phyloP scores from a whole-genome alignment of 2,888 invertebrate genomes.

The Sphinx pinastri region DNA sequence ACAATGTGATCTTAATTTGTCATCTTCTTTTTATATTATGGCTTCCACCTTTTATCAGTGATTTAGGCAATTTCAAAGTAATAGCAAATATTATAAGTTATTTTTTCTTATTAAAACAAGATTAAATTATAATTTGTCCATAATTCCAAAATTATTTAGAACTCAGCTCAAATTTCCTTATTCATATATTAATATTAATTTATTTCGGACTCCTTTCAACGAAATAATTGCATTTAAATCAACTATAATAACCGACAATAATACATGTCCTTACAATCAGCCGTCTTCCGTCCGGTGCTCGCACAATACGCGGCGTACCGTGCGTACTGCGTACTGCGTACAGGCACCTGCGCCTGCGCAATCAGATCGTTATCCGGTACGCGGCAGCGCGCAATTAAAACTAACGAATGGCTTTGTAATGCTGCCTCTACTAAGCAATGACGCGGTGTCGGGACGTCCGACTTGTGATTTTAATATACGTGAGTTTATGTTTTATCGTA shows the following conservation, averaged over 20 bases:
- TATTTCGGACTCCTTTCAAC: slow-evolving; percentile 4
- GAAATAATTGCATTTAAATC: background rate
- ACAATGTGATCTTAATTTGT: too few relatives aligned
- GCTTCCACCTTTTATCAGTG: too few relatives aligned
- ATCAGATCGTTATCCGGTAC: slow-evolving; percentile 47
- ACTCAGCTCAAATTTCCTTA: too few relatives aligned
- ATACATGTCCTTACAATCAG: slow-evolving; percentile 3
- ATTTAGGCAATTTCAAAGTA: too few relatives aligned
- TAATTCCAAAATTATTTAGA: too few relatives aligned
- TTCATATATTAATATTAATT: too few relatives aligned
- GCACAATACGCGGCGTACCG: background rate
- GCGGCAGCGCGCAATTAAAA: slow-evolving; percentile 63
- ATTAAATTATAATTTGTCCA: too few relatives aligned
- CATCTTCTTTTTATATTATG: too few relatives aligned
- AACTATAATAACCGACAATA: background rate
- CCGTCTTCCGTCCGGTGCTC: background rate
- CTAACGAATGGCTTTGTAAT: slow-evolving; percentile 56
- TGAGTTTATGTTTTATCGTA: background rate
- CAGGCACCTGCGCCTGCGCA: slow-evolving; percentile 37
- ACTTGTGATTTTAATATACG: background rate
- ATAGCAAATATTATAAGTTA: too few relatives aligned
- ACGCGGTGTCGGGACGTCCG: slow-evolving; percentile 9
- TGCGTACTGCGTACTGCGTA: slow-evolving; percentile 29
- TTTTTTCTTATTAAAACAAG: too few relatives aligned
- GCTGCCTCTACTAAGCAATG: slow-evolving; percentile 10